Evolutionary conservation across 2,797 vertebrate genomes (phyloP).

Genomic region (Chaetodon trifasciatus): DNA sequence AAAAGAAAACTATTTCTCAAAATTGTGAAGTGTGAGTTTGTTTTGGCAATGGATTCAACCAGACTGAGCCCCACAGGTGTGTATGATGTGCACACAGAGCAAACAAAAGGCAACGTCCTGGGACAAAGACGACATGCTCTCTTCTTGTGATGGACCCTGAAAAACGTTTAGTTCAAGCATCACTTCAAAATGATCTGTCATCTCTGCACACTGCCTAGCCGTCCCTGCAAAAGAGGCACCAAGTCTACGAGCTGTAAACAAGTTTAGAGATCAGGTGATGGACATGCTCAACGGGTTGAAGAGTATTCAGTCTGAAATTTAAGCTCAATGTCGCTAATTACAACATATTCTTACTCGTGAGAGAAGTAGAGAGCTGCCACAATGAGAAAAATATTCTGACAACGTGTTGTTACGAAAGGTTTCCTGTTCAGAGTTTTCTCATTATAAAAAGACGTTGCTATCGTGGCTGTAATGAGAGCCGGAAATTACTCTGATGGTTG

Average conservation of each 20-base stretch:
- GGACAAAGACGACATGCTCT: not conserved
- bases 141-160: not conserved
- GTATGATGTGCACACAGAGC: constrained; percentile 18
- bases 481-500: constrained; percentile 10
- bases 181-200: constrained; percentile 2
- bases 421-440: constrained; percentile 15
- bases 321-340: too few relatives aligned
- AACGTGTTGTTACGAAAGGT: constrained; percentile 7
- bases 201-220: constrained; percentile 11
- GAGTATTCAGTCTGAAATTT: too few relatives aligned
- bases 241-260: not conserved
- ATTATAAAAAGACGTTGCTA: constrained; percentile 10
- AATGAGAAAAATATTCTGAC: not conserved
- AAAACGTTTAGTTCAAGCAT: not conserved
- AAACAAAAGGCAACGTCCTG: not conserved
- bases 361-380: constrained; percentile 14
- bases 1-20: constrained; percentile 14
- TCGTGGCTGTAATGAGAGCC: constrained; percentile 9
- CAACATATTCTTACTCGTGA: not conserved
- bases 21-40: constrained; percentile 43
- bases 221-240: constrained; percentile 29
- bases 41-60: constrained; percentile 47
- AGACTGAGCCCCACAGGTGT: not conserved
- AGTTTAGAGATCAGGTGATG: not conserved
- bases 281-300: not conserved